Evolutionary conservation across 2,888 invertebrate species (phyloP).

Genomic region (Dynastes grantii): DNA sequence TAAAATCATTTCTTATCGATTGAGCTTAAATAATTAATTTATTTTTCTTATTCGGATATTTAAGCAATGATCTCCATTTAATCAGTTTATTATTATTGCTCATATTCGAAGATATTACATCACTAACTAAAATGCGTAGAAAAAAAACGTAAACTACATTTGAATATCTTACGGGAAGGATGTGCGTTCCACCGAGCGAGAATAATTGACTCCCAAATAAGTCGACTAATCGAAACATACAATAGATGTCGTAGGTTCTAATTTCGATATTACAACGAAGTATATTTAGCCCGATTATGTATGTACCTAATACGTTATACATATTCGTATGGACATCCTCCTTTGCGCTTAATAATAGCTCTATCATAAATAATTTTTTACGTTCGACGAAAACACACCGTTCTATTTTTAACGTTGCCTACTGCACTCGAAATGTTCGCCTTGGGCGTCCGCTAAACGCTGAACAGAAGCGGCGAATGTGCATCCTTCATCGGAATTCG

Average conservation of each 20-base stretch:
- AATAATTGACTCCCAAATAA: too few species aligned
- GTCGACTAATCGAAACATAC: not conserved
- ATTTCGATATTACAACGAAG: conserved; percentile 16
- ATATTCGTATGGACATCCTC: not conserved
- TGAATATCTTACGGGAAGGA: too few species aligned
- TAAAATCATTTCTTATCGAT: too few species aligned
- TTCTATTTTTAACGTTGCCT: conserved; percentile 30
- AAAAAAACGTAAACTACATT: too few species aligned
- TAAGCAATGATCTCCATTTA: too few species aligned
- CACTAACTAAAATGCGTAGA: too few species aligned
- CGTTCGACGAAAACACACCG: not conserved
- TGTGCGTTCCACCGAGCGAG: too few species aligned
- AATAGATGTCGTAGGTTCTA: not conserved
- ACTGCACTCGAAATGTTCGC: conserved; percentile 28
- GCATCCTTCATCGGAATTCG: conserved; percentile 45
- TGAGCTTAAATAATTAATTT: too few species aligned
- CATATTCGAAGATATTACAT: too few species aligned
- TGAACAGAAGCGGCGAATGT: conserved; percentile 17
- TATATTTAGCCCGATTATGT: conserved; percentile 16
- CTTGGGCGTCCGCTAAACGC: conserved; percentile 19
- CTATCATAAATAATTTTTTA: conserved; percentile 35
- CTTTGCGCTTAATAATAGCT: conserved; percentile 25
- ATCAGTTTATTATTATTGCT: too few species aligned
- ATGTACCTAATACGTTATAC: not conserved
- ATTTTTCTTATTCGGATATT: too few species aligned